Base-by-base conservation (phyloP, 2,113 vertebrate genomes). In the Aplodontia rufa region DNA sequence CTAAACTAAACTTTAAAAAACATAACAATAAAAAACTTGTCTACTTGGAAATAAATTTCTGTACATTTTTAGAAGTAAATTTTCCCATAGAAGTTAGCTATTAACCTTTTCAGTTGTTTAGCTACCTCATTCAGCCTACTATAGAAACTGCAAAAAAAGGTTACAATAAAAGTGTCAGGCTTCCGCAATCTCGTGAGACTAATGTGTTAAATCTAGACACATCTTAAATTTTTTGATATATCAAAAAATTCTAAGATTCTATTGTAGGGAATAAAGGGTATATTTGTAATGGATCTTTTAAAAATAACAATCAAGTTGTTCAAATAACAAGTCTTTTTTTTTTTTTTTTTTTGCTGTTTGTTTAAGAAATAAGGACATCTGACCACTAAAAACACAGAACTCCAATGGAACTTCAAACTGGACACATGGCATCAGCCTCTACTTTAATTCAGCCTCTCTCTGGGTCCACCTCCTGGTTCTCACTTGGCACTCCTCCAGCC, bases 91-190 rank as follows among this genome's bases (percentile, higher is more conserved):
- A 53, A 83, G 11, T 53, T 75, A 71, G 74, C n/a, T 35, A 49
- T 9, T 64, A 24, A 58, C 16, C 82, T 91, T 96, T 86, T 64
- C 64, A 37, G 37, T 76, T 90, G 45, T 96, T 96, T 95, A 66
- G 49, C 53, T 62, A 80, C 51, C 88, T 42, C 72, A 75, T 62
- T 28, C 35, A 93, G 30, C 35, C 32, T 94, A 47, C 47, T 87
- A 55, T 62, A 84, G 37, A 96, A 90, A 88, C 45, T 80, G 45
- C 13, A 87, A 84, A 95, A 93, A 95, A 94, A 60, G 20, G 8
- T 83, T 80, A 91, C 90, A 84, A 55, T 91, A 62, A 10, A 85
- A 83, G n/a, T 62, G 17, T 60, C n/a, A 82, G 79, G 3, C 13
- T 87, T 22, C 58, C 86, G 42, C 10, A 71, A 32, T 80, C 87